Conservation (phyloP, 2,797 vertebrate genomes). For the Threskiornis aethiopicus region DNA sequence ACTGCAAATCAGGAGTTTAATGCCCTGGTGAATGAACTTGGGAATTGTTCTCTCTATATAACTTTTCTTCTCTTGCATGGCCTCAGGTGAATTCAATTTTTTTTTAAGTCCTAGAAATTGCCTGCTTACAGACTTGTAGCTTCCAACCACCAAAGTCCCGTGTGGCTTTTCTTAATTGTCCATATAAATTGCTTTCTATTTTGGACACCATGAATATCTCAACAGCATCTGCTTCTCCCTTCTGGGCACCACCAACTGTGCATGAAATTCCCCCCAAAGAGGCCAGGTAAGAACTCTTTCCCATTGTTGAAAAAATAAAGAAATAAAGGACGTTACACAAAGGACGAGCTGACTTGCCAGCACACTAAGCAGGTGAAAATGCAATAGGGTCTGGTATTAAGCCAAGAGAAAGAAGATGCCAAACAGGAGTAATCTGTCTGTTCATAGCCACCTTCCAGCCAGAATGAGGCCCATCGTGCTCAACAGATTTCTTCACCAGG, state of each 20-base stretch:
- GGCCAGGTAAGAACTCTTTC: constrained; percentile 60
- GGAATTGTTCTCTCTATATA: constrained; percentile 47
- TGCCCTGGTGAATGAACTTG: constrained; percentile 30
- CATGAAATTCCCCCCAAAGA: constrained; percentile 50
- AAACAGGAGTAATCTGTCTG: background rate
- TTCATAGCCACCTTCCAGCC: background rate
- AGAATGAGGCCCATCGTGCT: background rate
- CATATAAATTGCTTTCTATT: constrained; percentile 79
- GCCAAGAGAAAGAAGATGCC: background rate
- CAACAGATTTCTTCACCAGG: background rate
- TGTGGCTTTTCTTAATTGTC: constrained; percentile 76
- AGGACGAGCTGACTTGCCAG: background rate
- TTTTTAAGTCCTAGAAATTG: constrained; percentile 55
- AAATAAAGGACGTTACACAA: constrained; percentile 49
- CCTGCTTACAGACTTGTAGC: constrained; percentile 53
- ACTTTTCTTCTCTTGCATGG: constrained; percentile 34
- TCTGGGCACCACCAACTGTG: constrained; percentile 73
- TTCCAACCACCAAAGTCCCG: constrained; percentile 58
- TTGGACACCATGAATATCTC: constrained; percentile 69
- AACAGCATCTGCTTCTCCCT: constrained; percentile 64
- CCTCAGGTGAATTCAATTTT: constrained; percentile 50
- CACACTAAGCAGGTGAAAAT: background rate
- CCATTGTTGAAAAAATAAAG: constrained; percentile 54
- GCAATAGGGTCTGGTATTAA: background rate
- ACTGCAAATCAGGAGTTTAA: constrained; percentile 12